These are phyloP conservation scores for Orthonychiurus folsomi DNA, from an alignment of 2,888 invertebrate species.

Conservation along the genomic window DNA sequence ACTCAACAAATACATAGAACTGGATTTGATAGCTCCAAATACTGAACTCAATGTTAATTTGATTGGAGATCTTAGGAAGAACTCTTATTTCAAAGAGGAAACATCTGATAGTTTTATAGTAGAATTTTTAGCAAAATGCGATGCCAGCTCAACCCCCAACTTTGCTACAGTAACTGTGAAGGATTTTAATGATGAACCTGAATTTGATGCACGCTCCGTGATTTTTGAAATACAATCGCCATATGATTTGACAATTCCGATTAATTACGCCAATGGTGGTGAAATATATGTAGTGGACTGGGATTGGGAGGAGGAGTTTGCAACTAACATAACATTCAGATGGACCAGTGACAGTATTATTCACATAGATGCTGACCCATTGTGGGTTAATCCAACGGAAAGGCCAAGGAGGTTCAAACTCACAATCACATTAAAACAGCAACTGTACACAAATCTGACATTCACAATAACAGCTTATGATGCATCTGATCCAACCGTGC, in stretches of 20 bases:
- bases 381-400: not conserved
- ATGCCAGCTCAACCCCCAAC: too few relatives aligned
- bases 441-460: not conserved
- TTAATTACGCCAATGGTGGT: not conserved
- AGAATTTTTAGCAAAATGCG: too few relatives aligned
- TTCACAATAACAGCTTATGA: not conserved
- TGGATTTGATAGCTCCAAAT: too few relatives aligned
- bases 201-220: not conserved
- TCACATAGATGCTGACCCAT: not conserved
- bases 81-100: too few relatives aligned
- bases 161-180: not conserved
- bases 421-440: not conserved
- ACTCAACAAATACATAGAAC: too few relatives aligned
- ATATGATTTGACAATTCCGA: not conserved
- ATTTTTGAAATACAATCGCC: not conserved
- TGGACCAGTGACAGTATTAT: too few relatives aligned
- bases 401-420: not conserved
- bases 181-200: not conserved
- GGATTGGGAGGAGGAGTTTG: not conserved
- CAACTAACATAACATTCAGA: not conserved
- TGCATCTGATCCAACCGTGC: not conserved
- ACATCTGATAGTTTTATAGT: too few relatives aligned
- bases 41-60: too few relatives aligned
- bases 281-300: not conserved
- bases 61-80: too few relatives aligned